phyloP scores from a whole-genome alignment of 2,797 vertebrate genomes.

The Macropus fuliginosus region DNA sequence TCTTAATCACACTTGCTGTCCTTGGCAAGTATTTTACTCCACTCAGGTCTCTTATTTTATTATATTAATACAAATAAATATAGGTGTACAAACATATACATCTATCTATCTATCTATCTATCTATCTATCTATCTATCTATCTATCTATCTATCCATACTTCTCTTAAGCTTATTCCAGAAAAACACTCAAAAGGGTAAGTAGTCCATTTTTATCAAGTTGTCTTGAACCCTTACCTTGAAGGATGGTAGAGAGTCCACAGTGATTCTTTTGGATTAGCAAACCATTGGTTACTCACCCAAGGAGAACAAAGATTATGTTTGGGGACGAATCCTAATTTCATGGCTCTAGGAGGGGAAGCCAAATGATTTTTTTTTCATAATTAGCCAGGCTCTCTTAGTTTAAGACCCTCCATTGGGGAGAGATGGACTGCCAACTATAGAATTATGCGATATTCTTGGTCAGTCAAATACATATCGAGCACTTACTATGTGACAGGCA shows the following conservation, averaged over 20 bases:
- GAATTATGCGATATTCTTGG: neutral
- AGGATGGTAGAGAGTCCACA: neutral
- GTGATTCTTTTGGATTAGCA: neutral
- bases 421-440: neutral
- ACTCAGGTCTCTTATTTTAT: neutral
- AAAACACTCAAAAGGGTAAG: neutral
- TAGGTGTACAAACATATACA: neutral
- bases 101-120: neutral
- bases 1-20: neutral
- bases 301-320: neutral
- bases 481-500: neutral
- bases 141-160: neutral
- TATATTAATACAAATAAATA: neutral
- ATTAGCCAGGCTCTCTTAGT: neutral
- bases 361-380: neutral
- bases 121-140: too few species aligned
- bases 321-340: neutral
- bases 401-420: neutral
- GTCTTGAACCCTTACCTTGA: neutral
- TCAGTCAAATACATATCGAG: neutral
- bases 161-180: neutral
- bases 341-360: neutral
- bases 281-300: too few species aligned
- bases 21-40: neutral
- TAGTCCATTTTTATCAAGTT: neutral